phyloP scores from a whole-genome alignment of 2,888 invertebrate genomes.

The Tipula vernalis region DNA sequence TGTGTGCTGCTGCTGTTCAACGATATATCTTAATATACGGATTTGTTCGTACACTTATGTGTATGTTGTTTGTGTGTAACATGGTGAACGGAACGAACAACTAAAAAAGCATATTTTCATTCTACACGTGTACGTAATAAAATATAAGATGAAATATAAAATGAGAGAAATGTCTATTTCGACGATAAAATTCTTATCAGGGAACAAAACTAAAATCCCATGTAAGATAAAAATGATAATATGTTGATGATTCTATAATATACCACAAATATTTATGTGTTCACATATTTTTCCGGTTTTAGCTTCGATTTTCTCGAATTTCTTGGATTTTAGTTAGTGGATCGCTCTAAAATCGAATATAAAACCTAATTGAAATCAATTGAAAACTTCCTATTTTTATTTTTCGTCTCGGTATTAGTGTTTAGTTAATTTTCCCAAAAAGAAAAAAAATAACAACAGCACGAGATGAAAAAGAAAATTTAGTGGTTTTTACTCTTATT shows the following conservation, averaged over 20 bases:
- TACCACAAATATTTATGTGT: neutral
- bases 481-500: neutral
- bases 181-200: slow-evolving; percentile 4
- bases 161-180: neutral
- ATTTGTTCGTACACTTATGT: neutral
- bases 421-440: neutral
- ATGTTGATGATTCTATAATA: neutral
- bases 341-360: neutral
- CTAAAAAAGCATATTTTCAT: neutral
- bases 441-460: neutral
- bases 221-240: neutral
- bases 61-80: neutral
- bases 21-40: neutral
- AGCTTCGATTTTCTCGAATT: neutral
- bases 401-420: neutral
- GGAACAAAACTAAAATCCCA: neutral
- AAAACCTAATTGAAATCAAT: neutral
- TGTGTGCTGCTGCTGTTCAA: neutral
- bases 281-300: neutral
- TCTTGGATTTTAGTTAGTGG: neutral
- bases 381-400: neutral
- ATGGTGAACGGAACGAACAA: neutral
- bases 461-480: neutral
- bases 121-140: neutral
- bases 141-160: neutral